Evolutionary conservation across 1,140 invertebrate species (phyloP), one percentile per base, ranked within the genome.

Genomic region (Hycleus cichorii): DNA sequence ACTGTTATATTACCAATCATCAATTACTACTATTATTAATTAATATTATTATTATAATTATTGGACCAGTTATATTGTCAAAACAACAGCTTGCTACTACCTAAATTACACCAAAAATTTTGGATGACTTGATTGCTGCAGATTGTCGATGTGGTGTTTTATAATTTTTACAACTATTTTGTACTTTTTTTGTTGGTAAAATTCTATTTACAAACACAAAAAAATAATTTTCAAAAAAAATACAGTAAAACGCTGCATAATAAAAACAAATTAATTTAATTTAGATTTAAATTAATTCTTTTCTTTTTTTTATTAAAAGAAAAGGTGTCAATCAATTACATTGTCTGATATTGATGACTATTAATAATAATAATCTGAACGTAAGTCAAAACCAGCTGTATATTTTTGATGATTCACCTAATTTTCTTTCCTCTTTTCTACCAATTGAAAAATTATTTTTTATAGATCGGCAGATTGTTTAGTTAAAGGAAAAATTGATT

Each of bases 1-100:
- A 32, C 32, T 32, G 32, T 32, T 32, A 4, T 32, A 32, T 32
- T 73, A 77, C 78, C 32, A 32, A 32, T 32, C 7, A 76, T 76
- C 78, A 67, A 75, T 78, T 74, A 77, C 78, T 75, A 79, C 78
- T 64, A 78, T 64, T 55, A 43, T 60, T 42, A 55, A 55, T 60
- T 59, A 65, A 57, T 60, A 59, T 59, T 55, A 58, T 67, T 65
- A 65, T 65, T 61, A 64, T 66, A 60, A 58, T 32, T 68, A 69
- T 68, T 69, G 68, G 68, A 68, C 68, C 66, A 68, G 65, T 69
- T 64, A 60, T 64, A 56, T 64, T 42, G 50, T 63, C 55, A 68
- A 59, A 32, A 48, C 43, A 39, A 32, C 32, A 32, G 32, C 32
- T 32, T 32, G 32, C 32, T 32, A 32, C 32, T 32, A 32, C 32